Base-by-base conservation (phyloP, 2,797 vertebrate genomes). In the Cyclopterus lumpus region DNA sequence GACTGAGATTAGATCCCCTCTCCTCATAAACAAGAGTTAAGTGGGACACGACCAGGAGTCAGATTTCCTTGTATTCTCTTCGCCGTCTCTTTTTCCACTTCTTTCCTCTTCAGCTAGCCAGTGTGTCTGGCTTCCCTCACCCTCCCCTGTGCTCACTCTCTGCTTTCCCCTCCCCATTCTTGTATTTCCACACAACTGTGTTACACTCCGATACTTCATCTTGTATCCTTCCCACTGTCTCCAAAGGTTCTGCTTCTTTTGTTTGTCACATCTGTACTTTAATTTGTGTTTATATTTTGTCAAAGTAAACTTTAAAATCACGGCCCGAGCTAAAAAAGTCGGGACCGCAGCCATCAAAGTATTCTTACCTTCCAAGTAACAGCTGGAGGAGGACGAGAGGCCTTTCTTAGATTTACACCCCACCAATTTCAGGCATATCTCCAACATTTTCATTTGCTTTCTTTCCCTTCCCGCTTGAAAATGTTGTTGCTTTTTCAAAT, bases 351-450 rank as follows among this genome's bases (percentile, higher is more conserved):
- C 24, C 28, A n/a, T 54, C 26, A 59, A 80, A 66, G 67, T 64
- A 20, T 18, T 82, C 96, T 97, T 96, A 99, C 98, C 98, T 98
- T 98, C 97, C 87, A 99, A 95, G 89, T 98, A 99, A 90, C 97
- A 99, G 95, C 97, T 98, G 94, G 98, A 98, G 86, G 98, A 98
- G 49, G 98, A 97, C 12, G 98, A 99, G 57, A 99, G 97, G 75
- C 97, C 97, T 89, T 99, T 99, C 90, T 99, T 99, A 67, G 97
- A 99, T 94, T 99, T 99, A 95, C 98, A 99, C 92, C 97, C 97
- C 95, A 99, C 97, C 95, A 99, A 95, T 96, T 99, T 99, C 88
- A 99, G 95, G 93, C 98, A 99, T 92, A 99, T 99, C 95, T 99
- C 97, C 97, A 99, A 95, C 98, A 99, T 99, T 95, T 98, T 99